Evolutionary conservation across 2,888 invertebrate genomes (phyloP).

Genomic region (Tinea semifulvella): DNA sequence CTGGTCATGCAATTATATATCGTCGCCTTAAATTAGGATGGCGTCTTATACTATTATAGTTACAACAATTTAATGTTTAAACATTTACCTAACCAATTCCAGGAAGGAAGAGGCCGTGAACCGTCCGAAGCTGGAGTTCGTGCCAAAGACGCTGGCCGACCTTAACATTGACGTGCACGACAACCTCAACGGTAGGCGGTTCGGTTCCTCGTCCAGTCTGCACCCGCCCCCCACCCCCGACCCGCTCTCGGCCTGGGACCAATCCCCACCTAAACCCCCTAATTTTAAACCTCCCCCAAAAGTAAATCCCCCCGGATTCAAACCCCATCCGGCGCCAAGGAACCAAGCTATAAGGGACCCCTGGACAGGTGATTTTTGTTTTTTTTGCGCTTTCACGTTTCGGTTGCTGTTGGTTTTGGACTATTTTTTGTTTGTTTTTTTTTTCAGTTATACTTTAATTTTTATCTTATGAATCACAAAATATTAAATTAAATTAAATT

Average conservation of each 20-base stretch:
- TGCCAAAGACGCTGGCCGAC: slow-evolving; percentile 90
- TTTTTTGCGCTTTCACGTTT: slow-evolving; percentile 24
- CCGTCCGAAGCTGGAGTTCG: slow-evolving; percentile 90
- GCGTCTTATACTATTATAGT: too few species aligned
- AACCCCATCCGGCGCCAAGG: slow-evolving; percentile 49
- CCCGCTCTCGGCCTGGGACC: slow-evolving; percentile 52
- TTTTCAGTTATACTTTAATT: too few species aligned
- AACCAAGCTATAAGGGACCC: slow-evolving; percentile 62
- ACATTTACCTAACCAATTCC: too few species aligned
- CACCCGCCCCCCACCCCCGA: slow-evolving; percentile 40
- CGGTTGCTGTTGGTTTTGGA: slow-evolving; percentile 34
- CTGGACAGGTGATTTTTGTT: slow-evolving; percentile 67
- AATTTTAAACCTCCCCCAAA: slow-evolving; percentile 4
- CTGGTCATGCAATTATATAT: too few species aligned
- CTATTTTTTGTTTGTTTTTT: background rate
- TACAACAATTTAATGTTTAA: too few species aligned
- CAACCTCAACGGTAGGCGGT: slow-evolving; percentile 74
- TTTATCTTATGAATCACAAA: too few species aligned
- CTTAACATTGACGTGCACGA: slow-evolving; percentile 83
- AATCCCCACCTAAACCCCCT: slow-evolving; percentile 19
- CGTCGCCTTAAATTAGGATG: too few species aligned
- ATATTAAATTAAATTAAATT: too few species aligned
- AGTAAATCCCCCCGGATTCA: slow-evolving; percentile 27
- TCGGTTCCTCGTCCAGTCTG: slow-evolving; percentile 61
- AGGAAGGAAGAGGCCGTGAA: slow-evolving; percentile 90